Conservation (phyloP, 2,888 invertebrate species). For the Invenusta paracnida region DNA sequence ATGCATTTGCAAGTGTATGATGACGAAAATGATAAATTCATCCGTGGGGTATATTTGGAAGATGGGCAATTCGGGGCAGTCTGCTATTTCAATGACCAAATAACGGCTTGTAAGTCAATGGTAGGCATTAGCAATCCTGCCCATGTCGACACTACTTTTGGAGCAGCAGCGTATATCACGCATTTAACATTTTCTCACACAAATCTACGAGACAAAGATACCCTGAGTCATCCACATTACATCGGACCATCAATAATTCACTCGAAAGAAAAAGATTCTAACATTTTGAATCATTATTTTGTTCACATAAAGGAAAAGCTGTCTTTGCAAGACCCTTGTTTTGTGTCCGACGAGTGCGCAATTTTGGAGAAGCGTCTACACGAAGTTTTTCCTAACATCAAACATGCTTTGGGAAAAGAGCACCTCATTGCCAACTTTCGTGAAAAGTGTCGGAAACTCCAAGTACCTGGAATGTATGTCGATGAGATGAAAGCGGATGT, state of each 20-base stretch:
- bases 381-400: not conserved
- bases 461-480: not conserved
- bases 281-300: not conserved
- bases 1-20: not conserved
- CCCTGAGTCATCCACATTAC: not conserved
- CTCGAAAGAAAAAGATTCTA: not conserved
- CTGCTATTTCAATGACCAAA: not conserved
- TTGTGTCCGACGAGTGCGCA: not conserved
- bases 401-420: not conserved
- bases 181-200: not conserved
- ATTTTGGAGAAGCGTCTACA: not conserved
- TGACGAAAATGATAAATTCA: not conserved
- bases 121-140: not conserved
- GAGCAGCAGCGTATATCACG: not conserved
- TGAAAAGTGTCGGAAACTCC: not conserved
- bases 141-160: not conserved
- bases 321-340: not conserved
- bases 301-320: not conserved
- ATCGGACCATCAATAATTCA: not conserved
- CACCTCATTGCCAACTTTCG: not conserved
- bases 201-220: not conserved
- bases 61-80: not conserved
- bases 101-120: not conserved
- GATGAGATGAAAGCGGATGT: not conserved
- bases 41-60: not conserved